Evolutionary conservation across 2,888 invertebrate genomes (phyloP), one percentile per base, ranked within the genome.

Genomic region (Agrotis ipsilon): DNA sequence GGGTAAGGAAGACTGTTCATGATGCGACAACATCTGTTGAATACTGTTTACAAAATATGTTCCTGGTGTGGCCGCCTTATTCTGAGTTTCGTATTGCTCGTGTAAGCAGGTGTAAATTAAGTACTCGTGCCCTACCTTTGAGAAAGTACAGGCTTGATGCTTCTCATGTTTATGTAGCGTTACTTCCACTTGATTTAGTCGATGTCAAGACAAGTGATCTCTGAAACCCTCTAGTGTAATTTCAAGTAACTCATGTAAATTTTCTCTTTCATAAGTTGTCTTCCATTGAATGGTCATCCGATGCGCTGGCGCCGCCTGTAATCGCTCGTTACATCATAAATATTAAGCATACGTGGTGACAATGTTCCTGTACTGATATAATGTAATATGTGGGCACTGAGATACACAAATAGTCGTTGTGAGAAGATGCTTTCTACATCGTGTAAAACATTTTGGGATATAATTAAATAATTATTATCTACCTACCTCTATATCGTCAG

Each of bases 311-410:
- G 70, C 58, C 43, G 18, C 16, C 13, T 48, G 46, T 18, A 9
- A 43, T 21, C 24, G 18, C 55, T 73, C 13, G 46, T 52, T 27
- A 72, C 52, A 43, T 69, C 58, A 70, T 77, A 69, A 69, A 72
- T 71, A 54, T 54, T 21, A 67, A 16, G 43, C 45, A 27, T 43
- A 39, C n/a, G 48, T 54, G 52, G 43, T 48, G 71, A 77, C 78
- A 74, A 61, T 78, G 51, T 78, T 48, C 14, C 13, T 51, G 14
- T 18, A 71, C 48, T 61, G 61, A 48, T 61, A 71, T 57, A 24
- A 27, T 48, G 45, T 24, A 48, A 32, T 45, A 55, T 45, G 54
- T 78, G 78, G 69, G n/a, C 45, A 39, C 32, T 43, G 24, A 55
- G 21, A 55, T 39, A 32, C 45, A 49, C 18, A 11, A 21, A 48